Conservation (phyloP, 2,797 vertebrate species). For the Meriones psammophilus region DNA sequence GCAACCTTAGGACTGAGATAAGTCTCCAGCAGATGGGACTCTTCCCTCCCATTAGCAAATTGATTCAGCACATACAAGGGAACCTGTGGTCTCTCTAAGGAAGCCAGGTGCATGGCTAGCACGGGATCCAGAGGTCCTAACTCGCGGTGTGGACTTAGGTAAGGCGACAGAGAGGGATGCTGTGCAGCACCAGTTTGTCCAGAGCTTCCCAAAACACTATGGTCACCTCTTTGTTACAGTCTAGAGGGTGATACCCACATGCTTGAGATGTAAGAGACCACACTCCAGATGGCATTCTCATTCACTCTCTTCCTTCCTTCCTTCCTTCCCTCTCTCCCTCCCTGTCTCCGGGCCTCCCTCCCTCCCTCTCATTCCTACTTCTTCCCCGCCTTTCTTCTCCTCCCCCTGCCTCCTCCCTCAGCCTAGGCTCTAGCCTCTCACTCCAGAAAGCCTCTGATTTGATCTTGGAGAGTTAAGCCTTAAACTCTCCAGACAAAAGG, state of each 20-base stretch:
- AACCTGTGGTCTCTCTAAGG: constrained; percentile 46
- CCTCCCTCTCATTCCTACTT: not conserved
- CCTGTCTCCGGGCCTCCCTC: too few relatives aligned
- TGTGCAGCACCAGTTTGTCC: not conserved
- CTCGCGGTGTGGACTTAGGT: not conserved
- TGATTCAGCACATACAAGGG: not conserved
- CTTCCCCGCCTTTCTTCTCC: accelerated
- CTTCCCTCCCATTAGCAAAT: not conserved
- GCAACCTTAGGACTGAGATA: not conserved
- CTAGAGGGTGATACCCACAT: not conserved
- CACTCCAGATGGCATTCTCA: not conserved
- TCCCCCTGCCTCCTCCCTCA: not conserved
- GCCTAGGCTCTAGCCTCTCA: not conserved
- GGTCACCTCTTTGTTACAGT: constrained; percentile 67
- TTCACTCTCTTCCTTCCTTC: not conserved
- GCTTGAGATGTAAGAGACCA: not conserved
- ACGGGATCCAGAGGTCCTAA: accelerated
- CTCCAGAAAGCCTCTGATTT: not conserved
- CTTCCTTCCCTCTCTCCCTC: too few relatives aligned
- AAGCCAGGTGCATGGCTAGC: not conserved
- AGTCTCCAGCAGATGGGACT: not conserved
- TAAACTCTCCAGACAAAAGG: constrained; percentile 36
- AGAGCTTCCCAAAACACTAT: not conserved
- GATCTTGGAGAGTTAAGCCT: not conserved
- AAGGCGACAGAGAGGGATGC: not conserved